These are phyloP conservation scores for Lycopodina hypogea DNA, from an alignment of 37 sponge, comb jelly and placozoan species.

Conservation along the genomic window DNA sequence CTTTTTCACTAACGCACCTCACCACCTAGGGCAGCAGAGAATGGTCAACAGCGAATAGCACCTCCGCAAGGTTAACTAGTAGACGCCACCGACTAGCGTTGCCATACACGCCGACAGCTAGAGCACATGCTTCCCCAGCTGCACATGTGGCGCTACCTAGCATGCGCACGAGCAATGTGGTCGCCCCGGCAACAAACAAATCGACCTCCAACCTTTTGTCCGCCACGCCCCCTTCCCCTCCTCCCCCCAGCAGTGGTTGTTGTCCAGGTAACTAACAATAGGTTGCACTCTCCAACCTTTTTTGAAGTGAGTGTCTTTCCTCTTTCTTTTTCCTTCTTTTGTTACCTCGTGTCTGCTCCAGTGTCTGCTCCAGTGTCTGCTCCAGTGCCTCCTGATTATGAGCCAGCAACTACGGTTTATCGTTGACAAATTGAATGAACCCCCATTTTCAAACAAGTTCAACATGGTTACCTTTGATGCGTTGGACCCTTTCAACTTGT, in stretches of 20 bases:
- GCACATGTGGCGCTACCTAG: constrained; percentile 6
- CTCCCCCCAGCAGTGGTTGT: too few species aligned
- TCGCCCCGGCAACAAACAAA: not conserved
- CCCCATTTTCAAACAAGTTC: constrained; percentile 75
- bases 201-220: too few species aligned
- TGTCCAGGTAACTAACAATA: too few species aligned
- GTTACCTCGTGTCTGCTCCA: too few species aligned
- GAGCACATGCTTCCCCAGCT: not conserved
- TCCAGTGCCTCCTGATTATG: constrained; percentile 49
- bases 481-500: constrained; percentile 74
- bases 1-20: not conserved
- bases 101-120: too few species aligned
- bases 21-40: not conserved
- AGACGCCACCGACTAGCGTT: too few species aligned
- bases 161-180: not conserved
- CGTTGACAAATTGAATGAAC: constrained; percentile 82
- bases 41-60: not conserved
- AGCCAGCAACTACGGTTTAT: constrained; percentile 85
- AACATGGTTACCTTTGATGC: constrained; percentile 93
- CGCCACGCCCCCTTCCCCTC: too few species aligned
- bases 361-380: too few species aligned
- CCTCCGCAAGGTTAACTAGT: not conserved
- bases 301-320: too few species aligned
- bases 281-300: too few species aligned
- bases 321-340: too few species aligned